phyloP scores from a whole-genome alignment of 2,888 invertebrate genomes.

The Tipula confusa region DNA sequence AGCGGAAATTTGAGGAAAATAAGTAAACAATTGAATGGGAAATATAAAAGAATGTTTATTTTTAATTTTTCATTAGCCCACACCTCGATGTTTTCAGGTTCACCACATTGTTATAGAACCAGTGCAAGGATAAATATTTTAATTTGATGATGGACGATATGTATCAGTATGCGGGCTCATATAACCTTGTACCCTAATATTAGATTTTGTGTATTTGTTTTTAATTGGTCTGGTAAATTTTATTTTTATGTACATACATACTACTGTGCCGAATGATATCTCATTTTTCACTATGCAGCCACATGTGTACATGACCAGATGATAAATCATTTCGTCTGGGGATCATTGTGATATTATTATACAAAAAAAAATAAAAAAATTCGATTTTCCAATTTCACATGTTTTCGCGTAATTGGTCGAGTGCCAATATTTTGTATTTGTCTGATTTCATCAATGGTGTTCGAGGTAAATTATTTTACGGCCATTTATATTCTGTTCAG shows the following conservation, averaged over 20 bases:
- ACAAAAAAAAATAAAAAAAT: not conserved
- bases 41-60: not conserved
- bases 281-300: not conserved
- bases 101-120: not conserved
- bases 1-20: not conserved
- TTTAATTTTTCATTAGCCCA: not conserved
- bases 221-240: not conserved
- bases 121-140: not conserved
- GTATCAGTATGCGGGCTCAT: not conserved
- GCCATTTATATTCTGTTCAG: not conserved
- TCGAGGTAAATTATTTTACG: not conserved
- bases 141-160: not conserved
- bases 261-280: not conserved
- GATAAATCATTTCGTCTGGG: not conserved
- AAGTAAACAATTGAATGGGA: not conserved
- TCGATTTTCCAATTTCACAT: not conserved
- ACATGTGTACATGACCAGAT: not conserved
- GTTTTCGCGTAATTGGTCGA: not conserved
- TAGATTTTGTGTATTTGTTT: not conserved
- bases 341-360: not conserved
- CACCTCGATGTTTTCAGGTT: not conserved
- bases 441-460: not conserved
- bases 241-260: too few species aligned
- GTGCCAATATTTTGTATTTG: constrained; percentile 12
- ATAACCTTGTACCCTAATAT: not conserved